Percentiles rank a stretch among this genome's conserved stretches.
These are phyloP conservation scores for Tipula vernalis DNA, from an alignment of 2,888 invertebrate genomes.

Conservation along the genomic window DNA sequence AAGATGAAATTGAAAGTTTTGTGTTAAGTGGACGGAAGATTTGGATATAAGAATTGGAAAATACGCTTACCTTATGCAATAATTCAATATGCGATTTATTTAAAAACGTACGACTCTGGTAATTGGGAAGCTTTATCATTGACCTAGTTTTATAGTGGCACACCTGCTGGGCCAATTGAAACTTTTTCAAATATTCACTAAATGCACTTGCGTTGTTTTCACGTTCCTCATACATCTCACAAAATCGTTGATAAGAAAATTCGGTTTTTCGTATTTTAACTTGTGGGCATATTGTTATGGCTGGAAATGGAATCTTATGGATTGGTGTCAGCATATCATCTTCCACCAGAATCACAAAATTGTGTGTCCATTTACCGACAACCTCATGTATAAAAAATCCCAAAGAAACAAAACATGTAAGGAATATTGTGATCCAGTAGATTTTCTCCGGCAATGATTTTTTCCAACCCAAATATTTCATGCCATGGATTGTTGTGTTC, in stretches of 20 bases:
- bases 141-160: neutral
- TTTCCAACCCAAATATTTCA: neutral
- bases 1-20: neutral
- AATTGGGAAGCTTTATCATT: neutral
- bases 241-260: neutral
- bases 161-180: neutral
- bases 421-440: neutral
- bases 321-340: neutral
- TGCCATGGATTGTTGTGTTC: neutral
- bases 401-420: neutral
- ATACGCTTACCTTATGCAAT: neutral
- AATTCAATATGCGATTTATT: neutral
- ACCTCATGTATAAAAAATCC: neutral
- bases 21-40: neutral
- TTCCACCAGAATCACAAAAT: neutral
- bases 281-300: neutral
- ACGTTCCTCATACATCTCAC: neutral
- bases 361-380: neutral
- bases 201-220: neutral
- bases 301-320: neutral
- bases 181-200: neutral
- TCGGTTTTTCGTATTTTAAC: neutral
- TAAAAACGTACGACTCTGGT: neutral
- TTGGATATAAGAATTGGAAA: no score
- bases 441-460: neutral